phyloP scores from a whole-genome alignment of 1,140 invertebrate genomes.

The Conus ventricosus region DNA sequence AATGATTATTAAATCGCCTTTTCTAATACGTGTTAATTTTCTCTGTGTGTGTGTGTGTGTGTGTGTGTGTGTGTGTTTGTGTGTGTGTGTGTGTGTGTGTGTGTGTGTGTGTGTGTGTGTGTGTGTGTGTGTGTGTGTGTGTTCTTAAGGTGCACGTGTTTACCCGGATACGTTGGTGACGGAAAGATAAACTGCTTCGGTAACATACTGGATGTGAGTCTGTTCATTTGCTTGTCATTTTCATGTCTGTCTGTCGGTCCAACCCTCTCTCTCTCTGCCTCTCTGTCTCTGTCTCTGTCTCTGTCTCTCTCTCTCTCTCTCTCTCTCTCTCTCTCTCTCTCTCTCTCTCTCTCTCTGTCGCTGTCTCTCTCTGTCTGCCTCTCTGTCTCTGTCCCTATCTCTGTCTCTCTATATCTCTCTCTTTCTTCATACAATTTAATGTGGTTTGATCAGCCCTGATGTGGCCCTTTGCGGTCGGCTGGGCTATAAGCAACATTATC shows the following conservation, averaged over 20 bases:
- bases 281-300: background rate
- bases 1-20: background rate
- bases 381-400: too few species aligned
- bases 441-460: too few species aligned
- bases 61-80: background rate
- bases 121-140: background rate
- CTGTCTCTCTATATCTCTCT: too few species aligned
- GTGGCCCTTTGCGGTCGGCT: too few species aligned
- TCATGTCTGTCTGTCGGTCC: background rate
- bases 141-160: slow-evolving; percentile 58
- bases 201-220: slow-evolving; percentile 62
- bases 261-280: background rate
- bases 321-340: background rate
- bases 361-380: too few species aligned
- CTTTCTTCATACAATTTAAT: too few species aligned
- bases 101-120: too few species aligned
- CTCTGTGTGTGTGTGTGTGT: background rate
- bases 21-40: background rate
- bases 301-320: background rate
- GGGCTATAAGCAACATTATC: too few species aligned
- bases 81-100: background rate
- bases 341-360: too few species aligned
- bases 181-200: slow-evolving; percentile 53
- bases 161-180: slow-evolving; percentile 61
- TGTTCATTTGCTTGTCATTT: background rate